Evolutionary conservation across 2,113 vertebrate species (phyloP), one percentile per base, ranked within the genome.

Genomic region (Diadophis punctatus): DNA sequence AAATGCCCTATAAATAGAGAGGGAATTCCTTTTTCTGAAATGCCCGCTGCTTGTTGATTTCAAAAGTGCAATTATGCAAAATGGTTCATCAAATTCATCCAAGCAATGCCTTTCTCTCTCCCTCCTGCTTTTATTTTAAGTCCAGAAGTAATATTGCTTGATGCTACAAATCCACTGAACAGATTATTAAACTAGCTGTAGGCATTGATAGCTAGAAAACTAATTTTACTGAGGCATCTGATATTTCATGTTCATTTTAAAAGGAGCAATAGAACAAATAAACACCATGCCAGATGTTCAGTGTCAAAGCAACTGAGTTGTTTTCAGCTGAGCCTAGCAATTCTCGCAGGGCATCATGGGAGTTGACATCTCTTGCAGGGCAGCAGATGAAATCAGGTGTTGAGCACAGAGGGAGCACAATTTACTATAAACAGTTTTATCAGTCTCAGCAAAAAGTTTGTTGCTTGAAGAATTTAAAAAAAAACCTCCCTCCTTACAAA

Each of bases 301-400:
- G 94, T 98, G 96, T 97, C 97, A 96, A 95, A 97, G 93, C 94
- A 96, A 93, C 94, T 84, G n/a, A 95, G 93, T 93, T 93, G 90
- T 49, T 96, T 97, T 97, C 90, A 96, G 98, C 98, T 98, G 98
- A 99, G 96, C 96, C 97, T 97, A 97, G 98, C 98, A 98, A 88
- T 97, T 98, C 97, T 96, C 96, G 93, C 94, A 96, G 95, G 95
- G 95, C 93, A 96, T 95, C 96, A 93, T 96, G 97, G 97, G 97
- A 98, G 96, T 95, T 95, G 96, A 93, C 96, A 96, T 94, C 96
- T 96, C 93, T 95, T 94, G 90, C 96, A 95, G 97, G 96, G 97
- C 94, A 93, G 93, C 88, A 96, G 95, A 98, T 98, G 96, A 98
- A 98, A 97, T 98, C 97, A 97, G 97, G 94, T 98, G 97, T 97